Base-by-base conservation (phyloP, 2,888 invertebrate species). In the Coleophora deauratella region DNA sequence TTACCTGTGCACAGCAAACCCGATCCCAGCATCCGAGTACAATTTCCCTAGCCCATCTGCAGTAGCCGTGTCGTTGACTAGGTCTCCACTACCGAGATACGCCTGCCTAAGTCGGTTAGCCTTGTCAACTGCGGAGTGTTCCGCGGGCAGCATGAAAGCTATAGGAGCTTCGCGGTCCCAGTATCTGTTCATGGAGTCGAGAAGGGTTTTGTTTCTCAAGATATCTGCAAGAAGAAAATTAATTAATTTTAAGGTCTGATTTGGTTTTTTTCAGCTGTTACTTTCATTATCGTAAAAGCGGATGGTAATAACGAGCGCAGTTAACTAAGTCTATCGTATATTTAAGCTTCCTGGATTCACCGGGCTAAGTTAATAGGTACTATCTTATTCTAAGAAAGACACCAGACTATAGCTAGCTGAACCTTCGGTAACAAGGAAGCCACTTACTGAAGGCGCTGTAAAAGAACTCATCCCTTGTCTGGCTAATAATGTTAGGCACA, bases 391-490 rank as follows among this genome's bases (percentile, higher is more conserved):
- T n/a, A n/a, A n/a, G n/a, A n/a, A n/a, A n/a, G n/a, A n/a, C n/a
- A n/a, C n/a, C n/a, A n/a, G n/a, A n/a, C n/a, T n/a, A n/a, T n/a
- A n/a, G n/a, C n/a, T n/a, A n/a, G n/a, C n/a, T n/a, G n/a, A n/a
- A n/a, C n/a, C n/a, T n/a, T n/a, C n/a, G n/a, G n/a, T n/a, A n/a
- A n/a, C n/a, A 21, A 21, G 21, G 21, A 21, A 21, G 6, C 21
- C 6, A 67, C 87, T 87, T 55, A 92, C 92, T 64, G 46, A 87
- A 86, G 9, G 90, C 90, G 41, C 85, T 80, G 52, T 87, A 87
- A 41, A 87, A 89, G 71, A 92, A 91, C 68, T 93, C 93, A 47
- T 90, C 88, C 38, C 87, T 82, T 0, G 91, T 91, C 52, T 91
- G 85, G 41, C 91, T 91, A 47, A 89, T 81, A 37, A 93, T 87